Percentiles rank a stretch among this genome's conserved stretches.
phyloP scores from a whole-genome alignment of 2,888 invertebrate genomes.

The Opisthograptis luteolata region DNA sequence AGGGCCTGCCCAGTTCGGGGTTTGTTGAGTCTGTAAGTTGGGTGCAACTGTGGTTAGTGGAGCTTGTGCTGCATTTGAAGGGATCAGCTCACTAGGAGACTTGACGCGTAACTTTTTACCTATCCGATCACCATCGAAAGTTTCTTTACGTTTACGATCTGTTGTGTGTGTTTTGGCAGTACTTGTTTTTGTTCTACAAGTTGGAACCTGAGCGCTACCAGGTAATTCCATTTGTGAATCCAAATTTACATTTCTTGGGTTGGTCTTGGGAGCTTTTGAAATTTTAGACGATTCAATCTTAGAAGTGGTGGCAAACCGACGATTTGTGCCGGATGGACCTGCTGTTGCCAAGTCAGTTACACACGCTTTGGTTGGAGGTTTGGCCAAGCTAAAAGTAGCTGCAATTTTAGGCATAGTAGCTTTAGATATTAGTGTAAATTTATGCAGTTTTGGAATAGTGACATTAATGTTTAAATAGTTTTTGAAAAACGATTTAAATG shows the following conservation, averaged over 20 bases:
- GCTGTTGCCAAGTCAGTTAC: not conserved
- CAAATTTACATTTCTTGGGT: too few relatives aligned
- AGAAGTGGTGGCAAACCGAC: not conserved
- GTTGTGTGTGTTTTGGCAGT: too few relatives aligned
- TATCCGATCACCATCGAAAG: not conserved
- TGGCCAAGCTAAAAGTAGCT: conserved; percentile 7
- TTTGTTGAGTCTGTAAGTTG: not conserved
- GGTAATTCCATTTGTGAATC: too few relatives aligned
- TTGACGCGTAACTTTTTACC: conserved; percentile 13
- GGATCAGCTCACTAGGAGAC: conserved; percentile 1
- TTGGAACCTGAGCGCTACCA: too few relatives aligned
- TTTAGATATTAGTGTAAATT: not conserved
- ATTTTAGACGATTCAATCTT: not conserved
- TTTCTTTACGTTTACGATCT: not conserved
- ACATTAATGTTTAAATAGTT: not conserved
- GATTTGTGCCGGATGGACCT: conserved; percentile 3
- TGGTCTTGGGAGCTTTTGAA: too few relatives aligned
- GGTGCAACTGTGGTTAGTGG: not conserved
- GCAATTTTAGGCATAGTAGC: not conserved
- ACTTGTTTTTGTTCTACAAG: too few relatives aligned
- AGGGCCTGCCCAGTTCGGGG: not conserved
- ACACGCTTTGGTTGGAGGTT: not conserved
- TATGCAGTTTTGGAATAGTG: not conserved
- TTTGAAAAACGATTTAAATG: conserved; percentile 15
- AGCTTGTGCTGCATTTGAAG: not conserved